These are phyloP conservation scores for Oscheius sp. DNA, from an alignment of 1,140 invertebrate genomes.

Conservation along the genomic window DNA sequence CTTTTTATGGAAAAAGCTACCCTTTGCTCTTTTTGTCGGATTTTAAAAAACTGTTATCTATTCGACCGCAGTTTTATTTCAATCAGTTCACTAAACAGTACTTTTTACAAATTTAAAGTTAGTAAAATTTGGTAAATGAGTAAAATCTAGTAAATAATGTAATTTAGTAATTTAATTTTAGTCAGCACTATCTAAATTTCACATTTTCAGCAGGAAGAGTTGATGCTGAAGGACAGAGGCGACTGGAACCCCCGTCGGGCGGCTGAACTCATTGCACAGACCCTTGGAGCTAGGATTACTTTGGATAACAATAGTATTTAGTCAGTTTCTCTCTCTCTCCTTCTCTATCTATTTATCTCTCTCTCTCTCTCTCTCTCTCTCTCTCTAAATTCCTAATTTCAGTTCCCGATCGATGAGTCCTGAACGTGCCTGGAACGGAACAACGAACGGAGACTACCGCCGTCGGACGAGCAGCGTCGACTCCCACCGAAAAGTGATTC, in stretches of 20 bases:
- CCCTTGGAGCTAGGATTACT: constrained; percentile 14
- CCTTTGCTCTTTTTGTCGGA: too few relatives aligned
- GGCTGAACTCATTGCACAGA: constrained; percentile 5
- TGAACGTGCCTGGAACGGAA: background rate
- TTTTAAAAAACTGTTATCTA: too few relatives aligned
- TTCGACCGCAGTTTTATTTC: too few relatives aligned
- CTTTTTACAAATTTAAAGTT: too few relatives aligned
- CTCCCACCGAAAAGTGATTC: background rate
- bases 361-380: background rate
- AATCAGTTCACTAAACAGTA: too few relatives aligned
- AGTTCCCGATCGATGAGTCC: constrained; percentile 16
- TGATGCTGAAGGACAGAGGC: background rate
- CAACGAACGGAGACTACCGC: background rate
- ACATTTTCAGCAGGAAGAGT: background rate
- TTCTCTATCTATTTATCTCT: background rate
- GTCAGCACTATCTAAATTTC: too few relatives aligned
- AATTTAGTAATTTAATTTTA: too few relatives aligned
- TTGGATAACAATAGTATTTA: background rate
- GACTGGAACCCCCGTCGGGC: constrained; percentile 18
- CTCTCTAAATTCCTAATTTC: too few relatives aligned
- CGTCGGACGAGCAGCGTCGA: background rate
- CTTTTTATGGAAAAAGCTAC: too few relatives aligned
- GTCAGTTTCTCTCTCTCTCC: background rate
- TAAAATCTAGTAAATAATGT: too few relatives aligned
- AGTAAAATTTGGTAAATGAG: too few relatives aligned